Evolutionary conservation across 2,113 vertebrate genomes (phyloP), one percentile per base, ranked within the genome.

Genomic region (Podarcis cretensis): DNA sequence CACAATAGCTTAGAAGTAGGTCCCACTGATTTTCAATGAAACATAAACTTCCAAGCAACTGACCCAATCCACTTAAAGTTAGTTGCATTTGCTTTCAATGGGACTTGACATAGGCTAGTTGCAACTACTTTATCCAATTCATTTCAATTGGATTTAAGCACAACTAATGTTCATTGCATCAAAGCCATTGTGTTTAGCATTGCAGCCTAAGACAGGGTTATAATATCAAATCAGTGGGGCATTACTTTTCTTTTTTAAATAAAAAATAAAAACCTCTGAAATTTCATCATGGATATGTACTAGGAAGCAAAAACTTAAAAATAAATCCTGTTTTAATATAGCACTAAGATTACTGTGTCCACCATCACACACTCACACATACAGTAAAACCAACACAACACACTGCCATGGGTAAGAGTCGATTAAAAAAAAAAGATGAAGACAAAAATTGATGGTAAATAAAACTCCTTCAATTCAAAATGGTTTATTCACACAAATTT

Each of bases 401-500:
- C 92, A 90, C 71, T 75, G 91, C 78, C 89, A 90, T 48, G 35
- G 75, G 87, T 92, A 92, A 83, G 89, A 90, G 48, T 91, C 94
- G 93, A 93, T 1, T 96, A 96, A 94, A 95, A 93, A 94, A 81
- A 71, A 96, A 95, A 54, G 10, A 48, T 54, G 48, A 54, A 54
- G 48, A 54, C 48, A 96, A 96, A 94, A 96, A 93, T 65, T 97
- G 97, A 98, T 98, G 97, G 98, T 97, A 99, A 99, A 99, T 98
- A 99, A 99, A 99, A 99, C 97, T 98, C 98, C 96, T 98, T 98
- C 98, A 98, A 99, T 98, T 97, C 99, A 97, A 98, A 98, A 97
- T 97, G 96, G 98, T 98, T 99, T 99, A 99, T 99, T 99, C 98
- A 99, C 99, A 99, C 99, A 99, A 99, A 99, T 99, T 99, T 98